Conservation (phyloP, 2,888 invertebrate genomes). For the Ommatoiulus sabulosus region DNA sequence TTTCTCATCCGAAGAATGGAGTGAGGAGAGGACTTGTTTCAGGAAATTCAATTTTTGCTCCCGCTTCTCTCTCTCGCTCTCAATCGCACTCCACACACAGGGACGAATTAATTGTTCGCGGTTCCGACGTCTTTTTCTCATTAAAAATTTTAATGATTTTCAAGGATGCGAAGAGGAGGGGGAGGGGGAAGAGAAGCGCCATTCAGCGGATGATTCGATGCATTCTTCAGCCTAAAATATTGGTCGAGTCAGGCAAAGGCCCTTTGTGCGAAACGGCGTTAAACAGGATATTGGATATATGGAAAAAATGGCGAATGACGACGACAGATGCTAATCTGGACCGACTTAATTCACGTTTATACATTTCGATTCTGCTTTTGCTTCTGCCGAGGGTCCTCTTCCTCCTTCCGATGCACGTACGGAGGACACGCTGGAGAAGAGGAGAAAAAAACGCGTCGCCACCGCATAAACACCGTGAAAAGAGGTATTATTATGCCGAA, state of each 20-base stretch:
- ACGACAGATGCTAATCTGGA: slow-evolving; percentile 39
- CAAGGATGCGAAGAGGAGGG: slow-evolving; percentile 9
- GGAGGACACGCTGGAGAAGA: background rate
- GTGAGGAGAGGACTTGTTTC: slow-evolving; percentile 1
- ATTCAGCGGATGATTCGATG: background rate
- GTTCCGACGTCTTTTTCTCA: slow-evolving; percentile 20
- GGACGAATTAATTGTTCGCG: background rate
- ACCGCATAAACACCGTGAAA: too few relatives aligned
- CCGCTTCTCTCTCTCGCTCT: background rate
- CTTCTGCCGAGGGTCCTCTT: background rate
- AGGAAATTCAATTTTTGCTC: slow-evolving; percentile 47
- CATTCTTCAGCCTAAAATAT: slow-evolving; percentile 27
- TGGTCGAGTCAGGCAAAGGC: background rate
- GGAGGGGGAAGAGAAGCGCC: background rate
- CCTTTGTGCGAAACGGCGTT: background rate
- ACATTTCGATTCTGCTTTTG: background rate
- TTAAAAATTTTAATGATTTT: slow-evolving; percentile 52
- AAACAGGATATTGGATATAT: slow-evolving; percentile 53
- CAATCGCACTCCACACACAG: background rate
- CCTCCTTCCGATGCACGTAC: background rate
- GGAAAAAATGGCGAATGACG: slow-evolving; percentile 5
- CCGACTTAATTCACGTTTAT: slow-evolving; percentile 2
- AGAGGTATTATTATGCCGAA: too few relatives aligned
- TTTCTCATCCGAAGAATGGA: too few relatives aligned
- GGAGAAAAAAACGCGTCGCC: background rate